These are phyloP conservation scores for Eufriesea mexicana DNA, from an alignment of 1,140 invertebrate species.

Conservation along the genomic window DNA sequence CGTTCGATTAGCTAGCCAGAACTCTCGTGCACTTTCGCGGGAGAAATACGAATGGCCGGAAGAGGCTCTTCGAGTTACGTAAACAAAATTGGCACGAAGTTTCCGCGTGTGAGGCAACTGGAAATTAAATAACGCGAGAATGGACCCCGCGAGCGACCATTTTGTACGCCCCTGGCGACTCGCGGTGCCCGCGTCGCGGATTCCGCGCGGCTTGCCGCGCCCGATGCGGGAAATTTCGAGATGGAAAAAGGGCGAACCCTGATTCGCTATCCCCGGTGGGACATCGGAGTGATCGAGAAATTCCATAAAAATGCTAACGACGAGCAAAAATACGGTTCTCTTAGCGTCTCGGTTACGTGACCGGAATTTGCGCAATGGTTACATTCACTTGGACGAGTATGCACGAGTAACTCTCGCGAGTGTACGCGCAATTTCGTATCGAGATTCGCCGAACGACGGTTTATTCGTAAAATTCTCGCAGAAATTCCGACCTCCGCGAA, in stretches of 20 bases:
- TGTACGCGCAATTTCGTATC: conserved; percentile 1
- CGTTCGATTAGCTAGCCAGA: not conserved
- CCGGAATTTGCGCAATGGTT: conserved; percentile 48
- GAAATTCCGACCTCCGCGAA: no score
- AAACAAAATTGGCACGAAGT: not conserved
- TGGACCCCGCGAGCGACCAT: not conserved
- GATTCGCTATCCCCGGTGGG: not conserved
- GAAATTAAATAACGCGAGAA: no score
- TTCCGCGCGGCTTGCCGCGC: no score
- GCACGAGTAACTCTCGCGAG: not conserved
- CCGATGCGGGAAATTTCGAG: no score
- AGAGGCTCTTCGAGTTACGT: not conserved
- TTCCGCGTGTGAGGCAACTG: conserved; percentile 9
- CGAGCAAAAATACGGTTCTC: not conserved
- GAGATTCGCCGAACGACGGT: not conserved
- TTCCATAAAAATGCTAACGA: not conserved
- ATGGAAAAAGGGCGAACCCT: no score
- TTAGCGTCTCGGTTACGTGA: conserved; percentile 7
- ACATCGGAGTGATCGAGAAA: not conserved
- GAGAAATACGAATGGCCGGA: not conserved
- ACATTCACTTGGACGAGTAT: conserved; percentile 34
- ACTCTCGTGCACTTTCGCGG: not conserved
- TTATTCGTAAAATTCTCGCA: no score
- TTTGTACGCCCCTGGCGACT: not conserved
- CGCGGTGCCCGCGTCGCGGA: no score